Evolutionary conservation across 2,888 invertebrate species (phyloP).

Genomic region (Scaptomyza flava): DNA sequence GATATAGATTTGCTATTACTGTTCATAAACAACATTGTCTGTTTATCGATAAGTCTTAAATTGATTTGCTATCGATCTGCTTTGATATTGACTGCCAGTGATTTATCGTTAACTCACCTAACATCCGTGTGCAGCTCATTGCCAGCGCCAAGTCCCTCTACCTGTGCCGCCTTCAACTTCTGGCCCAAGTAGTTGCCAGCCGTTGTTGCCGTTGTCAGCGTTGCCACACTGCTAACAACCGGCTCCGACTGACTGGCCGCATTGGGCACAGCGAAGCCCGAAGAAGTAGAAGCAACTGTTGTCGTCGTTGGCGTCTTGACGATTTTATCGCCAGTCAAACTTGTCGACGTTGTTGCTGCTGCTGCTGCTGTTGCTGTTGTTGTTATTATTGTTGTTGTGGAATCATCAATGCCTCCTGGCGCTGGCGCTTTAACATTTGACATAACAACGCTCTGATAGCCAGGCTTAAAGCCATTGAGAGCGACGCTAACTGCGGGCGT

Average conservation of each 20-base stretch:
- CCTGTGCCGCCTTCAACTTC: slow-evolving; percentile 82
- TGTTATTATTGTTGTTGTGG: slow-evolving; percentile 12
- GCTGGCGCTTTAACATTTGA: slow-evolving; percentile 52
- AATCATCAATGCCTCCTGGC: slow-evolving; percentile 25
- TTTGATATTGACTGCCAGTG: too few relatives aligned
- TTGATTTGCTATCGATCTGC: not conserved
- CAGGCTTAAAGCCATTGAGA: slow-evolving; percentile 71
- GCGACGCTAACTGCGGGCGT: slow-evolving; percentile 53
- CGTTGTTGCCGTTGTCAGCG: slow-evolving; percentile 79
- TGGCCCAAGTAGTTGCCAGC: slow-evolving; percentile 82
- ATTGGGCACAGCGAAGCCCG: slow-evolving; percentile 42
- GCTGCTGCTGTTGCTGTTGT: slow-evolving; percentile 10
- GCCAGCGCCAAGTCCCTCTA: slow-evolving; percentile 80
- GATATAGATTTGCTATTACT: not conserved
- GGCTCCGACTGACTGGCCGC: slow-evolving; percentile 18
- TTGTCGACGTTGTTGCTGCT: slow-evolving; percentile 20
- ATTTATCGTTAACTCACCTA: slow-evolving; percentile 67
- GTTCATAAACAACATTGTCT: too few relatives aligned
- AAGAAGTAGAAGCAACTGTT: slow-evolving; percentile 1
- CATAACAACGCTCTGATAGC: slow-evolving; percentile 71
- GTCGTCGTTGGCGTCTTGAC: slow-evolving; percentile 37
- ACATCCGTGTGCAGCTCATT: slow-evolving; percentile 81
- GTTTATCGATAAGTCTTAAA: not conserved
- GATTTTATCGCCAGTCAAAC: slow-evolving; percentile 54
- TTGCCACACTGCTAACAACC: slow-evolving; percentile 48